phyloP scores from a whole-genome alignment of 2,113 vertebrate genomes.

The Helogale parvula region DNA sequence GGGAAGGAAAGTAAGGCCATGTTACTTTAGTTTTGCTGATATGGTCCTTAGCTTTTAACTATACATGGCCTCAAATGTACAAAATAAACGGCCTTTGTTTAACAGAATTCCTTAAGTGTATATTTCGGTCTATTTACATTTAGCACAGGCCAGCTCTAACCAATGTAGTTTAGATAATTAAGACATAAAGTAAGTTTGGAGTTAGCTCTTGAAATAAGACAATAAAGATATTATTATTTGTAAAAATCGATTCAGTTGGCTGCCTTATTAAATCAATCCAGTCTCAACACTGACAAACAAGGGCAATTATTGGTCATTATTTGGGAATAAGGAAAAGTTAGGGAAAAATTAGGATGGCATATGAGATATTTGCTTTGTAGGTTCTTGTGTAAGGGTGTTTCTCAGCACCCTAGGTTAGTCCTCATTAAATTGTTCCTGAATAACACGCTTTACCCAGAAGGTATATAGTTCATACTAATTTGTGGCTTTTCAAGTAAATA shows the following conservation, averaged over 20 bases:
- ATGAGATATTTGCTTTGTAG: neutral
- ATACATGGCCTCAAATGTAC: constrained; percentile 32
- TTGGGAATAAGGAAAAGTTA: constrained; percentile 38
- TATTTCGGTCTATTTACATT: constrained; percentile 35
- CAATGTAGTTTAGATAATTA: neutral
- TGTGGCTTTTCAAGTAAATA: neutral
- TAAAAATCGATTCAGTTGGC: constrained; percentile 28
- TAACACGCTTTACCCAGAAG: neutral
- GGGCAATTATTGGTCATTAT: constrained; percentile 17
- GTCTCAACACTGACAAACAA: constrained; percentile 23
- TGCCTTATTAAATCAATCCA: constrained; percentile 22
- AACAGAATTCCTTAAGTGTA: neutral
- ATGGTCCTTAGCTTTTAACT: constrained; percentile 43
- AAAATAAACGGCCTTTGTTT: constrained; percentile 38
- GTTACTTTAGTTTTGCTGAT: constrained; percentile 63
- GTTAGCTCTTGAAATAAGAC: constrained; percentile 38
- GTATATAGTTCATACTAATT: neutral
- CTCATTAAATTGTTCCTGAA: constrained; percentile 1
- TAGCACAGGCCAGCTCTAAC: neutral
- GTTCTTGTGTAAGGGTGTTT: neutral
- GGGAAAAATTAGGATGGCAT: neutral
- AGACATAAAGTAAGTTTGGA: constrained; percentile 22
- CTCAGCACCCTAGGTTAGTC: neutral
- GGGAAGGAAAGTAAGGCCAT: neutral
- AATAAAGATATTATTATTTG: constrained; percentile 1